Percentiles rank a stretch among this genome's conserved stretches.
phyloP scores from a whole-genome alignment of 2,113 vertebrate genomes.

The Seriola dumerili region DNA sequence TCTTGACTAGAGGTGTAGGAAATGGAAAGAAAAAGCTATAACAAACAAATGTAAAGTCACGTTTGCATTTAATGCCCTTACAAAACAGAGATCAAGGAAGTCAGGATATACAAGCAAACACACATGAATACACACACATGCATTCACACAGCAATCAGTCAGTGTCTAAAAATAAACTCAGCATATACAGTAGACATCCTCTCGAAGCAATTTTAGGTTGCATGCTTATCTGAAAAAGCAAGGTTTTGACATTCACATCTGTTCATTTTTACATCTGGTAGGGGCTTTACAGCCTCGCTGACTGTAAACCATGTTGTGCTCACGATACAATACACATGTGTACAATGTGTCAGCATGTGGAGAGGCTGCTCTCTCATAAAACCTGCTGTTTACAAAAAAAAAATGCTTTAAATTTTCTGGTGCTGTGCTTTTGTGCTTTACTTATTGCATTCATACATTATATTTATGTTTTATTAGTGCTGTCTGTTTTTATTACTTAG shows the following conservation, averaged over 20 bases:
- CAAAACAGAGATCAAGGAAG: background rate
- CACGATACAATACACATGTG: conserved; percentile 1
- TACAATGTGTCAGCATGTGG: background rate
- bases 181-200: conserved; percentile 8
- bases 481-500: background rate
- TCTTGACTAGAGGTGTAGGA: conserved; percentile 17
- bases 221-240: conserved; percentile 29
- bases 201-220: conserved; percentile 2
- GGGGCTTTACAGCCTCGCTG: background rate
- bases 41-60: conserved; percentile 30
- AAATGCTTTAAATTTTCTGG: background rate
- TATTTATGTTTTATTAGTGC: background rate
- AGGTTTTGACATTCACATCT: conserved; percentile 51
- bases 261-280: conserved; percentile 30
- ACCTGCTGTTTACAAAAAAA: background rate
- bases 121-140: background rate
- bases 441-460: background rate
- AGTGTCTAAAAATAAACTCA: conserved; percentile 26
- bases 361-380: conserved; percentile 10
- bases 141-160: background rate
- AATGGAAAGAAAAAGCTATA: conserved; percentile 1
- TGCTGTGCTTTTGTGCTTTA: background rate
- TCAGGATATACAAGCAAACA: background rate
- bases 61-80: background rate
- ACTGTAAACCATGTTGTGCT: conserved; percentile 9